Base-by-base conservation (phyloP, 2,888 invertebrate species). In the Gortyna flavago region DNA sequence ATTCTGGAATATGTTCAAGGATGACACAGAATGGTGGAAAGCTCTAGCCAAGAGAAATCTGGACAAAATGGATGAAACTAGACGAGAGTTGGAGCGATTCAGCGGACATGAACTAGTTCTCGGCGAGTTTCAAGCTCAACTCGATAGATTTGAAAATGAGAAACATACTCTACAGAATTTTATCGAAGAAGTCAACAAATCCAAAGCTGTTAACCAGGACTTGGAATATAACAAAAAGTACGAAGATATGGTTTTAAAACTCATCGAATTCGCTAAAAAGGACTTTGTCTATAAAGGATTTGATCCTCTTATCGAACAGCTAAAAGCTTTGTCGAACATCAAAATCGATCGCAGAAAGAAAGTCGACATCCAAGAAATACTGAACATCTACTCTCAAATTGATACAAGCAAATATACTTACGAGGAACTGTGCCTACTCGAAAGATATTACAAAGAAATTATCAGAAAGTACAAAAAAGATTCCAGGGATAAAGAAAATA, bases 21-120 rank as follows among this genome's bases (percentile, higher is more conserved):
- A 96, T 78, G 97, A 97, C 57, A 94, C 96, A 0, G 97, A 96
- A 72, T 95, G 96, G 94, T 97, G 97, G 97, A 96, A 95, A 73
- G 96, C 94, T 0, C 84, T 97, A 35, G 96, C 97, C 2, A 94
- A 96, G 76, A 94, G 96, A 72, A 96, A 97, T 88, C 87, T 97
- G 21, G 94, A 96, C 3, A 96, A 95, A 90, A 96, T 96, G 95
- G 95, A 96, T 68, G 96, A 96, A 78, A 95, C 96, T 0, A 94
- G 95, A 84, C 89, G 92, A 70, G 97, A 97, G 21, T 84, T 97
- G 6, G 96, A 96, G 75, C 93, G 95, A 80, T 97, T 97, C 80
- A 97, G 96, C 72, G 96, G 96, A 0, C 93, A 96, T 67, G 96
- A 97, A 83, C 89, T 97, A 11, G 94, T 96, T 6, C 79, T 97